phyloP scores from a whole-genome alignment of 2,888 invertebrate genomes.

The Cantharis nigra region DNA sequence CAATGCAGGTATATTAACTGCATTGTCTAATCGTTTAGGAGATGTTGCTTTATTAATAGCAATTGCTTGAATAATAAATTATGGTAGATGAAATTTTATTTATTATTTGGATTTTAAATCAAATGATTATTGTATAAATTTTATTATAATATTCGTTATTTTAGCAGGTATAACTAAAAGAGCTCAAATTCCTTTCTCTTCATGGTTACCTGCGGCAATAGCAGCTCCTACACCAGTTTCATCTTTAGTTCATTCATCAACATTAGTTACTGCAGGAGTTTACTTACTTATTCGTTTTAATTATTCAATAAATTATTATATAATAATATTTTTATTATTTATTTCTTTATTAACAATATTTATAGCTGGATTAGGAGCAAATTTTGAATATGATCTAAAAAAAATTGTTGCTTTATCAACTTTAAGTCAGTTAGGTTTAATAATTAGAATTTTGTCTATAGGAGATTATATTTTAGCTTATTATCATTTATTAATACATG shows the following conservation, averaged over 20 bases:
- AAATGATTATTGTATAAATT: slow-evolving; percentile 55
- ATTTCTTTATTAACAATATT: slow-evolving; percentile 64
- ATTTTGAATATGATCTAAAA: slow-evolving; percentile 73
- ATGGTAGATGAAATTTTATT: slow-evolving; percentile 49
- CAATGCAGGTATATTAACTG: slow-evolving; percentile 74
- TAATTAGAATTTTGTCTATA: slow-evolving; percentile 58
- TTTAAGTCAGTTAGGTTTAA: slow-evolving; percentile 66
- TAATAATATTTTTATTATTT: slow-evolving; percentile 58
- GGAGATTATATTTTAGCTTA: slow-evolving; percentile 62
- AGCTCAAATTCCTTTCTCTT: slow-evolving; percentile 80
- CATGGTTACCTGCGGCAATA: slow-evolving; percentile 76
- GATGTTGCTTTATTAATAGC: slow-evolving; percentile 68
- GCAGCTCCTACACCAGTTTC: slow-evolving; percentile 76
- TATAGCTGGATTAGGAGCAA: slow-evolving; percentile 64
- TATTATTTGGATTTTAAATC: slow-evolving; percentile 55
- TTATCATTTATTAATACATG: slow-evolving; percentile 76
- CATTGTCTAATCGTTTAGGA: slow-evolving; percentile 74
- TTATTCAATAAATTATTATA: slow-evolving; percentile 55
- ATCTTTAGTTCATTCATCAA: slow-evolving; percentile 74
- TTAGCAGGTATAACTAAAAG: slow-evolving; percentile 77
- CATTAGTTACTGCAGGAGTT: slow-evolving; percentile 79
- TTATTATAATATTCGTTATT: slow-evolving; percentile 52
- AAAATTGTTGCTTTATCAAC: slow-evolving; percentile 81
- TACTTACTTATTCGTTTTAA: slow-evolving; percentile 74
- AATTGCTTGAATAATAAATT: slow-evolving; percentile 46